These are phyloP conservation scores for Oikopleura vanhoeffeni DNA, from an alignment of 23 tunicate genomes.

Conservation along the genomic window DNA sequence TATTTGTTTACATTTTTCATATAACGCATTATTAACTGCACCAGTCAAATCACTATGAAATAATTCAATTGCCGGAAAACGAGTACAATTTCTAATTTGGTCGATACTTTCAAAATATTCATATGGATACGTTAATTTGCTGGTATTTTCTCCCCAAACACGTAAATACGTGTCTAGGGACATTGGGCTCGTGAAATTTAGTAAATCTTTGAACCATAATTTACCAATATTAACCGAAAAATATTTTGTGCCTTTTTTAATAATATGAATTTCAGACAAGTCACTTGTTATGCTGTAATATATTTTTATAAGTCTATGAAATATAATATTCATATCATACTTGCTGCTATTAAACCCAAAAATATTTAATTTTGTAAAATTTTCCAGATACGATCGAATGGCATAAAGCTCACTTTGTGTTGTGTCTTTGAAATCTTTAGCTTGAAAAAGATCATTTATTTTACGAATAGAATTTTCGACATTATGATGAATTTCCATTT, in stretches of 20 bases:
- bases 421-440: not conserved
- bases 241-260: not conserved
- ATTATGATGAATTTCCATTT: not conserved
- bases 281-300: not conserved
- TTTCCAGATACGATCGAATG: not conserved
- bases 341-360: not conserved
- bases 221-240: not conserved
- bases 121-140: not conserved
- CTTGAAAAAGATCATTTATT: not conserved
- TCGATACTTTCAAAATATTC: not conserved
- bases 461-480: not conserved
- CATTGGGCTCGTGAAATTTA: not conserved
- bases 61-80: not conserved
- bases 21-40: not conserved
- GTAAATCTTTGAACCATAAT: not conserved
- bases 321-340: not conserved
- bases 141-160: not conserved
- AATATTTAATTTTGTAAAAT: too few relatives aligned
- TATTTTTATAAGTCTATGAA: not conserved
- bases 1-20: not conserved
- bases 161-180: not conserved
- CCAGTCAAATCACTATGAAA: not conserved
- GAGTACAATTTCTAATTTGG: not conserved
- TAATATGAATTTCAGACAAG: not conserved
- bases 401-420: not conserved